A percentile compares a stretch with the other conserved stretches of the same genome.
These are phyloP conservation scores for Stegana nigrithorax DNA, from an alignment of 2,888 invertebrate species.

Conservation along the genomic window DNA sequence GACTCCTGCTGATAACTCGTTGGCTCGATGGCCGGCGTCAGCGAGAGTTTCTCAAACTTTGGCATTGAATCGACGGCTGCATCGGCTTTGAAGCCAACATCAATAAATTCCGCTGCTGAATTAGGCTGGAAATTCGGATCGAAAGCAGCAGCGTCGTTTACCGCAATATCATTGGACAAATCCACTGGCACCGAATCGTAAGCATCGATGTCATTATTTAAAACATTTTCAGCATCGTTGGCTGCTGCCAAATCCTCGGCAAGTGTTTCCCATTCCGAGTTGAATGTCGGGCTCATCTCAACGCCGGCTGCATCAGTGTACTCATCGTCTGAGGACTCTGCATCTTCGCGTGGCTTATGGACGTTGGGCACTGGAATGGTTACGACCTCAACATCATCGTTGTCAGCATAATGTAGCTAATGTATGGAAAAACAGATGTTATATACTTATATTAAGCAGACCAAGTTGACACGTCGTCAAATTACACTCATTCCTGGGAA, in stretches of 20 bases:
- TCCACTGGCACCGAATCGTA: conserved; percentile 62
- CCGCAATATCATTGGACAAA: conserved; percentile 67
- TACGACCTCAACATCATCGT: conserved; percentile 25
- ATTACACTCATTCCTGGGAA: too few relatives aligned
- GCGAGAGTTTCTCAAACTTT: conserved; percentile 57
- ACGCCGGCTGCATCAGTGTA: conserved; percentile 29
- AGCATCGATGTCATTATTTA: conserved; percentile 62
- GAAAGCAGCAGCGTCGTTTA: conserved; percentile 65
- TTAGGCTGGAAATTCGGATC: conserved; percentile 58
- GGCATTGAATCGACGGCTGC: conserved; percentile 34
- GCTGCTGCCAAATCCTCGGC: conserved; percentile 33
- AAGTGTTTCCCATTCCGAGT: conserved; percentile 59
- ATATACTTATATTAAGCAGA: too few relatives aligned
- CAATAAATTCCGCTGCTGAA: conserved; percentile 67
- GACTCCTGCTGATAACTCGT: conserved; percentile 21
- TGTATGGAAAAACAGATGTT: too few relatives aligned
- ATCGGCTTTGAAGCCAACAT: conserved; percentile 34
- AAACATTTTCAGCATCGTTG: conserved; percentile 50
- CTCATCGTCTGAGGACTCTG: conserved; percentile 60
- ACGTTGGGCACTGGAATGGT: conserved; percentile 5
- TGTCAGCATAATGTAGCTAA: too few relatives aligned
- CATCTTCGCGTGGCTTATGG: conserved; percentile 55
- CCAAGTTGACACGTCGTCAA: too few relatives aligned
- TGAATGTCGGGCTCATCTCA: conserved; percentile 55
- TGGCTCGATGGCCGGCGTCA: conserved; percentile 27